Conservation (phyloP, 2,113 vertebrate species). For the Pavo muticus region DNA sequence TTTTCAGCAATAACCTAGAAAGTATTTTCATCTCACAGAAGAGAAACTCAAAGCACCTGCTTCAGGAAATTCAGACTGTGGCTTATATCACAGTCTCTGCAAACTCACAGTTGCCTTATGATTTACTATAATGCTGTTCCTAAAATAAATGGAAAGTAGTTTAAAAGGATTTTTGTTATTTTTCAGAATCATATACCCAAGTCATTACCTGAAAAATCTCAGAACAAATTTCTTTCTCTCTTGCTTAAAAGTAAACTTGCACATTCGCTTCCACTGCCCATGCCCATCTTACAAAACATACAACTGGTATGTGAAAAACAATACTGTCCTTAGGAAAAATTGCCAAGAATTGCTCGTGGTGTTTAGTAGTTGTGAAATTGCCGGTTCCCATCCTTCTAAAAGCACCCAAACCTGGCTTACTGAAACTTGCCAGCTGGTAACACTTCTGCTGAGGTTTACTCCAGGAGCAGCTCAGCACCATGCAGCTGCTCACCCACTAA, state of each 20-base stretch:
- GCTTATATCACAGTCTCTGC: not conserved
- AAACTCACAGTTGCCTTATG: not conserved
- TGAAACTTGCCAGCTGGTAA: not conserved
- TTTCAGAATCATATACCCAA: constrained; percentile 15
- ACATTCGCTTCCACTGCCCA: not conserved
- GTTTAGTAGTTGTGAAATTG: not conserved
- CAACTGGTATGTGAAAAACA: not conserved
- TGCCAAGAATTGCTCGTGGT: not conserved
- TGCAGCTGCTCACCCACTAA: not conserved
- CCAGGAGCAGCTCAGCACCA: not conserved
- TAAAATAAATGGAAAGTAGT: not conserved
- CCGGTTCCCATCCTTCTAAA: not conserved
- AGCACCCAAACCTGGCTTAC: not conserved
- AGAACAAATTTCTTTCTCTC: not conserved
- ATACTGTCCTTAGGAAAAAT: not conserved
- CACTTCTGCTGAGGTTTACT: too few species aligned
- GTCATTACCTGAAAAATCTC: constrained; percentile 13
- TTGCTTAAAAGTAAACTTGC: not conserved
- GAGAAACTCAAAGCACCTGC: constrained; percentile 40
- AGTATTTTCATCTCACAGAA: constrained; percentile 48
- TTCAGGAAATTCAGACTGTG: constrained; percentile 18
- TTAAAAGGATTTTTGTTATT: constrained; percentile 28
- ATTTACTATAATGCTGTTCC: not conserved
- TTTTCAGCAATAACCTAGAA: constrained; percentile 59
- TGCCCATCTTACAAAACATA: not conserved